Conservation (phyloP, 2,113 vertebrate species). For the Xiphophorus hellerii region DNA sequence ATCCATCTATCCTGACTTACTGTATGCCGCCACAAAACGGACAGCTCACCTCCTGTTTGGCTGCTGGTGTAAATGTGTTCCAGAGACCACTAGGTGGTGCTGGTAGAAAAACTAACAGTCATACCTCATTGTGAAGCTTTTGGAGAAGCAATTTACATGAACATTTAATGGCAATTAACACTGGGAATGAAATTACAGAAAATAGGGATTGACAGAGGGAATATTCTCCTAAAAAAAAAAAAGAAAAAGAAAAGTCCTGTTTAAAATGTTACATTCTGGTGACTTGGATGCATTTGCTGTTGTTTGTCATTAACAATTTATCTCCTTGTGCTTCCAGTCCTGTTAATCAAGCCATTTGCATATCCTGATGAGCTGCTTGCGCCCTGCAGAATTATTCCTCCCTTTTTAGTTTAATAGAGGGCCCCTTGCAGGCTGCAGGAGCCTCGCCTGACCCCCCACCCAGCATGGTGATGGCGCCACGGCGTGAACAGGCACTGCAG, state of each 20-base stretch:
- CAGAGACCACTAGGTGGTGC: neutral
- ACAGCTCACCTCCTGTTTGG: neutral
- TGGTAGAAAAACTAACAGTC: too few relatives aligned
- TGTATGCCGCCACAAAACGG: neutral
- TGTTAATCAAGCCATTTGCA: constrained; percentile 5
- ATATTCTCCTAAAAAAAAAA: neutral
- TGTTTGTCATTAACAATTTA: neutral
- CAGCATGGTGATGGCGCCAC: constrained; percentile 50
- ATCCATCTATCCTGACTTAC: neutral
- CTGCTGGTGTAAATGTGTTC: neutral
- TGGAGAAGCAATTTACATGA: neutral
- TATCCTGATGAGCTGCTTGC: constrained; percentile 16
- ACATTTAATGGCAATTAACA: too few relatives aligned
- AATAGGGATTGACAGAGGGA: neutral
- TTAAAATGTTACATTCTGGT: neutral
- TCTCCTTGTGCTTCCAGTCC: neutral
- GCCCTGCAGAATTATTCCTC: constrained; percentile 41
- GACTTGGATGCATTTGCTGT: neutral
- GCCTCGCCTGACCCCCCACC: constrained; percentile 29
- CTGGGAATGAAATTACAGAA: neutral
- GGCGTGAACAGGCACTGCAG: constrained; percentile 73
- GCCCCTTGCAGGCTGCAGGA: constrained; percentile 50
- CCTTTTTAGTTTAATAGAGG: constrained; percentile 10
- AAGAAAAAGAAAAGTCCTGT: neutral
- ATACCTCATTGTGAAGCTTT: neutral